phyloP scores from a whole-genome alignment of 2,113 vertebrate genomes.

The Numenius arquata region DNA sequence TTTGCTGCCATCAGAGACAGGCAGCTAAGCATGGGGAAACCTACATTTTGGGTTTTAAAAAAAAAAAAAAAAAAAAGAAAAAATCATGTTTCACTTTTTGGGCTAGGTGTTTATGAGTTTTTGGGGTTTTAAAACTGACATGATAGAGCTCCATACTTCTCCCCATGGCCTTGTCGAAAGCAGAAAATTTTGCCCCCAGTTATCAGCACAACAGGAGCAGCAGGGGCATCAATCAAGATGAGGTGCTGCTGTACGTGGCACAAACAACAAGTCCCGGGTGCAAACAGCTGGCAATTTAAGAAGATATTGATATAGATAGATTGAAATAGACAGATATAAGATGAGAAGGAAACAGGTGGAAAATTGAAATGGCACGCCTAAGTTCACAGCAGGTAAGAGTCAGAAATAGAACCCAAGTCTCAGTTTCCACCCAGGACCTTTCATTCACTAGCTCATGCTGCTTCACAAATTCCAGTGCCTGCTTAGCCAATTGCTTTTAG shows the following conservation, averaged over 20 bases:
- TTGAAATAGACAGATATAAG: not conserved
- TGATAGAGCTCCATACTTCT: not conserved
- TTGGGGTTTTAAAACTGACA: fast-evolving
- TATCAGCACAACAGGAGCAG: not conserved
- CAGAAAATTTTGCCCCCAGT: not conserved
- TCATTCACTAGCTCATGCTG: not conserved
- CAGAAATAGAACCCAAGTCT: slow-evolving; percentile 32
- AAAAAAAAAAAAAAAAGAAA: not conserved
- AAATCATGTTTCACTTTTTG: not conserved
- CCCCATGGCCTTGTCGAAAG: not conserved
- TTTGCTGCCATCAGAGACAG: not conserved
- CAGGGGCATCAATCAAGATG: not conserved
- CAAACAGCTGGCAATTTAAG: not conserved
- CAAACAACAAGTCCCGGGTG: not conserved
- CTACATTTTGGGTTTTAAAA: not conserved
- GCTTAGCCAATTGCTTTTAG: not conserved
- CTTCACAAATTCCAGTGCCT: not conserved
- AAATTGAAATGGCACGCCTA: not conserved
- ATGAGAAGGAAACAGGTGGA: slow-evolving; percentile 41
- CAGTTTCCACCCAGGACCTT: not conserved
- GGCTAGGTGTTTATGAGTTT: not conserved
- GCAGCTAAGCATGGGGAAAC: not conserved
- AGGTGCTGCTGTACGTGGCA: not conserved
- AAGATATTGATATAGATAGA: not conserved
- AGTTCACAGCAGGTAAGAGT: slow-evolving; percentile 13